These are phyloP conservation scores for Tuberolachnus salignus DNA, from an alignment of 2,888 invertebrate species.

Conservation along the genomic window DNA sequence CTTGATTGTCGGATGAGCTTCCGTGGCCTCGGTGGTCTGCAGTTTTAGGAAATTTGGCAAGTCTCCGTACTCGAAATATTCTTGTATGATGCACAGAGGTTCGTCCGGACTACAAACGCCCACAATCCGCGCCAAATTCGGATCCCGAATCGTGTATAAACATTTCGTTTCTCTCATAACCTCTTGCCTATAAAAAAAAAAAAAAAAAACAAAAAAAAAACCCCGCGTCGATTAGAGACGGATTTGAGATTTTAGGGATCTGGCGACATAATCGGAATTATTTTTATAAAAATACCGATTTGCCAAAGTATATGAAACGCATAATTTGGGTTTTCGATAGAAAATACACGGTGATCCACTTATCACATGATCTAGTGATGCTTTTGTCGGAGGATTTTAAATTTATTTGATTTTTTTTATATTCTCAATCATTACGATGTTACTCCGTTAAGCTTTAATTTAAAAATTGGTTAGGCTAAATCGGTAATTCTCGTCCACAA, in stretches of 20 bases:
- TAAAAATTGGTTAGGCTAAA: too few relatives aligned
- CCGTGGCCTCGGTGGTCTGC: slow-evolving; percentile 48
- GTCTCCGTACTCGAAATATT: slow-evolving; percentile 86
- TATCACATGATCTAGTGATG: too few relatives aligned
- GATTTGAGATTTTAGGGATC: background rate
- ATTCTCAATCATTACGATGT: too few relatives aligned
- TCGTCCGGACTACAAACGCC: slow-evolving; percentile 81
- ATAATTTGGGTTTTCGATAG: too few relatives aligned
- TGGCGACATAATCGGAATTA: background rate
- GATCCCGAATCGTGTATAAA: slow-evolving; percentile 81
- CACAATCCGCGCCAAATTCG: slow-evolving; percentile 81
- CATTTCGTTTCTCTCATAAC: slow-evolving; percentile 87
- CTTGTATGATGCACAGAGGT: slow-evolving; percentile 86
- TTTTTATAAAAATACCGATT: too few relatives aligned
- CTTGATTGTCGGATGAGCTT: slow-evolving; percentile 55
- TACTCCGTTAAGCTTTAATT: too few relatives aligned
- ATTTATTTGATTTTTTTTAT: too few relatives aligned
- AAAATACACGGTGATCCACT: too few relatives aligned
- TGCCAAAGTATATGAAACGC: too few relatives aligned
- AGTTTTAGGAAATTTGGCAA: slow-evolving; percentile 63
- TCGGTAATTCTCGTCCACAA: too few relatives aligned
- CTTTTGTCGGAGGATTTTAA: too few relatives aligned
- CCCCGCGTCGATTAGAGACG: background rate
- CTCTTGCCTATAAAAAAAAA: slow-evolving; percentile 71
- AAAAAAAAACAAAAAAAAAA: background rate